Base-by-base conservation (phyloP, 2,797 vertebrate species). In the Chelon auratus region DNA sequence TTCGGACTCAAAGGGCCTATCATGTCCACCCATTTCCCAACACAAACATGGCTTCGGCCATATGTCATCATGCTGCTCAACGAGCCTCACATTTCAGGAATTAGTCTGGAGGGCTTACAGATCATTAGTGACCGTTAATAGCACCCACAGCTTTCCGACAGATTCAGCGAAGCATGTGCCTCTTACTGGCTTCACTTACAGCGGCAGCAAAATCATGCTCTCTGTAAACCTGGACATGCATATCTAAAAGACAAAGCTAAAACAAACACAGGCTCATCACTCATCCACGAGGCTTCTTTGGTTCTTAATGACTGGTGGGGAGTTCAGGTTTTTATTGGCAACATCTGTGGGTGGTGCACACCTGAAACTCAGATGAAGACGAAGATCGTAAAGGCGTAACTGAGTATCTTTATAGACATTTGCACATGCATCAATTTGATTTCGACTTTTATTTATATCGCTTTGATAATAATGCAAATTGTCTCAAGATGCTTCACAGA, bases 51-150 rank as follows among this genome's bases (percentile, higher is more conserved):
- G 55, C 66, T 14, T 55, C 36, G 54, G 64, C 59, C 84, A 63
- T 73, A 60, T 81, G 79, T 78, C 69, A 57, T 75, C 47, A 39
- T 39, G 18, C 76, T 54, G 58, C 66, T 75, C 68, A 76, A 78
- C 9, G 4, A 79, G 66, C 42, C 20, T 50, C 54, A 52, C 22
- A 26, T 48, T 80, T 61, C 58, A 75, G 56, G 73, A 80, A 80
- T 84, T 64, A 82, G 47, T 62, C 62, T 47, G 54, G 37, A 56
- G 42, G 47, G 51, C 39, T 70, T 72, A 69, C 55, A 71, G 61
- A 77, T 75, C 78, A 79, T 87, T 79, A 83, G 58, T 67, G 72
- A 45, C 40, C 69, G 53, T 20, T 72, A 55, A 83, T 79, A 76
- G 62, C 74, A 73, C 60, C 64, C 67, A 61, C 64, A 58, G 75